Evolutionary conservation across 2,888 invertebrate genomes (phyloP).

Genomic region (Drosophila subsilvestris): DNA sequence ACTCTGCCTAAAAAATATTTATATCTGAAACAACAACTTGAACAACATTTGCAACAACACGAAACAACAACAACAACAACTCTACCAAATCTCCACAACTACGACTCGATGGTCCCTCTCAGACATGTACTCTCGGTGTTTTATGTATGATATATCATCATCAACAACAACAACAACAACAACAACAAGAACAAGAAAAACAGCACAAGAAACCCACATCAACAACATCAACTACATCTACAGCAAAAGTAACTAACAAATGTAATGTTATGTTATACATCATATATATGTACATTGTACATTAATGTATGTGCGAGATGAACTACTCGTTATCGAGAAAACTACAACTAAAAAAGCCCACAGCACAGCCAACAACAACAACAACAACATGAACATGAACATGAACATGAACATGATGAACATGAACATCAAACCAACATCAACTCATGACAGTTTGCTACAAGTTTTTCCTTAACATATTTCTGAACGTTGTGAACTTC

Average conservation of each 20-base stretch:
- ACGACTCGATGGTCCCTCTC: conserved; percentile 69
- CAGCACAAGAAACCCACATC: conserved; percentile 55
- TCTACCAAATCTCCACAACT: conserved; percentile 59
- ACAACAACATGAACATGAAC: conserved; percentile 27
- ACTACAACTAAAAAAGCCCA: conserved; percentile 20
- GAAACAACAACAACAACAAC: conserved; percentile 55
- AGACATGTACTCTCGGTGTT: conserved; percentile 77
- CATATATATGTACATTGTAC: conserved; percentile 27
- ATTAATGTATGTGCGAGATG: conserved; percentile 35
- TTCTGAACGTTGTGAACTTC: conserved; percentile 62
- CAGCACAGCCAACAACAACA: conserved; percentile 28
- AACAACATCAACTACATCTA: conserved; percentile 60
- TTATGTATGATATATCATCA: conserved; percentile 57
- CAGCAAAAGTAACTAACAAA: conserved; percentile 54
- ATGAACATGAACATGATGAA: background rate
- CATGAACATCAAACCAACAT: conserved; percentile 15
- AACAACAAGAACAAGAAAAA: conserved; percentile 48
- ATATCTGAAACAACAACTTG: conserved; percentile 48
- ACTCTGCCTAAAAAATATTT: conserved; percentile 65
- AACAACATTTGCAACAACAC: conserved; percentile 59
- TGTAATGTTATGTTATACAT: conserved; percentile 53
- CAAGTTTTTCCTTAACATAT: conserved; percentile 32
- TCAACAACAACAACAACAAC: conserved; percentile 52
- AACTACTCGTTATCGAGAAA: background rate
- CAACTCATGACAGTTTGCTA: conserved; percentile 31